A percentile compares a stretch with the other conserved stretches of the same genome.
phyloP scores from a whole-genome alignment of 1,140 invertebrate genomes.

The Glossosoma conforme region DNA sequence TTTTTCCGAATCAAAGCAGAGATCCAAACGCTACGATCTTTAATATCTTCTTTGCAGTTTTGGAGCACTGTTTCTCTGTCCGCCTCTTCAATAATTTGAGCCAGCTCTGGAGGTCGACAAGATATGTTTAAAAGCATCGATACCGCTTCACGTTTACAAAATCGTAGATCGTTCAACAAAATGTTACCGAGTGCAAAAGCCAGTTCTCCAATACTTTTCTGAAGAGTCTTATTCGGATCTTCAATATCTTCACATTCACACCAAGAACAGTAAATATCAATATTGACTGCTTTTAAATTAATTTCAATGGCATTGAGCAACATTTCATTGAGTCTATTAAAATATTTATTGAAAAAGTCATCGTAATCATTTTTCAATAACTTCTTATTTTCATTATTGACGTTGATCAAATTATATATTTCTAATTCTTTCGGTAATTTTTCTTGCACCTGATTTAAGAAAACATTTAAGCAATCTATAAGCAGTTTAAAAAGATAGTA shows the following conservation, averaged over 20 bases:
- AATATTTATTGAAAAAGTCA: slow-evolving; percentile 7
- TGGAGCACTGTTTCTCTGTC: slow-evolving; percentile 11
- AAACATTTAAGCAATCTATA: slow-evolving; percentile 21
- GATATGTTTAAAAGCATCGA: slow-evolving; percentile 16
- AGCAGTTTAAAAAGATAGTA: slow-evolving; percentile 12
- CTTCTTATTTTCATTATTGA: slow-evolving; percentile 6
- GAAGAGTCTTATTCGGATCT: slow-evolving; percentile 15
- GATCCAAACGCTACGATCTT: slow-evolving; percentile 21
- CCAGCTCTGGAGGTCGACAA: slow-evolving; percentile 15
- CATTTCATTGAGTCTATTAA: slow-evolving; percentile 17
- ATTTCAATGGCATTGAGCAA: slow-evolving; percentile 6
- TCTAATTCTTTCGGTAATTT: not conserved
- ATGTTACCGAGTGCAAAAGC: slow-evolving; percentile 18
- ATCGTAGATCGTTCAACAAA: slow-evolving; percentile 10
- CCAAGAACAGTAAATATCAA: slow-evolving; percentile 25
- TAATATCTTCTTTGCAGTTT: not conserved
- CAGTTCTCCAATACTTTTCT: slow-evolving; percentile 20
- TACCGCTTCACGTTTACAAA: slow-evolving; percentile 20
- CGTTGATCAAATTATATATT: slow-evolving; percentile 18
- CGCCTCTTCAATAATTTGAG: slow-evolving; percentile 16
- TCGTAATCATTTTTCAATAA: slow-evolving; percentile 14
- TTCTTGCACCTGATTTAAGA: slow-evolving; percentile 2
- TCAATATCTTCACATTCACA: slow-evolving; percentile 9
- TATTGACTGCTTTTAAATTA: slow-evolving; percentile 18
- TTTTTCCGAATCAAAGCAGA: slow-evolving; percentile 12